A percentile compares a stretch with the other conserved stretches of the same genome.
Evolutionary conservation across 2,888 invertebrate species (phyloP).

Genomic region (Odontothrips loti): DNA sequence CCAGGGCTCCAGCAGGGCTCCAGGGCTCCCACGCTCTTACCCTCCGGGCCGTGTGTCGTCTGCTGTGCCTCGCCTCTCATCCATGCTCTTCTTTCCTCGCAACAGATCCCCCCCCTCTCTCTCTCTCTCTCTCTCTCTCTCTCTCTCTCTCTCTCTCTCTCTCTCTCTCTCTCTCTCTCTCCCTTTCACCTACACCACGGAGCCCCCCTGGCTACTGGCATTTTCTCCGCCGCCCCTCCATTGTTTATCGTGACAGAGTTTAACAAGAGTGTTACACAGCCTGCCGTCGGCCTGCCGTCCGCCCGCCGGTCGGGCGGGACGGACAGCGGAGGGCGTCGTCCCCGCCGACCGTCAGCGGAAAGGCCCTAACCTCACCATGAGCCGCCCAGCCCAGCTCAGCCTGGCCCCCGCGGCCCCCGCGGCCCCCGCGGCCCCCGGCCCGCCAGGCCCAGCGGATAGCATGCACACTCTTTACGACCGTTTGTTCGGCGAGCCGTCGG

Average conservation of each 20-base stretch:
- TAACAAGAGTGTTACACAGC: constrained; percentile 5
- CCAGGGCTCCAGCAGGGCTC: background rate
- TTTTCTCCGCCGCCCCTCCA: background rate
- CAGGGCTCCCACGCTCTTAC: constrained; percentile 11
- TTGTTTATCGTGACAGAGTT: constrained; percentile 24
- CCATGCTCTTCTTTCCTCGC: too few relatives aligned
- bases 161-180: background rate
- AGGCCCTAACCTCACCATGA: too few relatives aligned
- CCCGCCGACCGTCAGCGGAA: too few relatives aligned
- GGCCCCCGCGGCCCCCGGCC: constrained; percentile 5
- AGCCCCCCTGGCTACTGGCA: background rate
- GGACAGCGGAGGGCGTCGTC: too few relatives aligned
- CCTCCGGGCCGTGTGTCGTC: background rate
- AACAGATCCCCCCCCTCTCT: too few relatives aligned
- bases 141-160: too few relatives aligned
- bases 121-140: too few relatives aligned
- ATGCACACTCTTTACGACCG: constrained; percentile 13
- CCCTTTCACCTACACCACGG: background rate
- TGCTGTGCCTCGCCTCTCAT: too few relatives aligned
- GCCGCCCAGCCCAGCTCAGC: background rate
- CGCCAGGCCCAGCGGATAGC: background rate
- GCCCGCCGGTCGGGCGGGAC: background rate
- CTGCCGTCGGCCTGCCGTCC: background rate
- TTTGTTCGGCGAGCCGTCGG: constrained; percentile 9
- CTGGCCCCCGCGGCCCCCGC: background rate